Conservation (phyloP, 2,888 invertebrate species). For the Thecocarcelia acutangulata region DNA sequence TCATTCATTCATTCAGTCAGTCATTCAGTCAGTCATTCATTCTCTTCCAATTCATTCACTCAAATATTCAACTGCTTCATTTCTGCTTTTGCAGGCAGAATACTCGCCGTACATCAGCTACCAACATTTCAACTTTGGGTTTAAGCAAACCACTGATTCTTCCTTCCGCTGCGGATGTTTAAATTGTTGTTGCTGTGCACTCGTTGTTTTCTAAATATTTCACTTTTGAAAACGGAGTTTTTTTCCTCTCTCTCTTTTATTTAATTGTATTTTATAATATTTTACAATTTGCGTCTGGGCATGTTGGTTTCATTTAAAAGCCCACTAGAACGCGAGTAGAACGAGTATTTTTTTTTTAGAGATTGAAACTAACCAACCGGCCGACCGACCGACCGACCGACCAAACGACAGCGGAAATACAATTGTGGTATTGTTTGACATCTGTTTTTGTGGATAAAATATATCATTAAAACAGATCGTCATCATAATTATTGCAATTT, state of each 20-base stretch:
- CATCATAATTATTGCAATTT: slow-evolving; percentile 18
- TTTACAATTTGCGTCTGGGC: slow-evolving; percentile 46
- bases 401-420: slow-evolving; percentile 58
- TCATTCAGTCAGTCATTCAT: slow-evolving; percentile 9
- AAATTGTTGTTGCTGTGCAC: slow-evolving; percentile 52
- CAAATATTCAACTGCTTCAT: neutral
- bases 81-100: slow-evolving; percentile 3
- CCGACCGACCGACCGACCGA: no score
- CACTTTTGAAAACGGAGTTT: slow-evolving; percentile 48
- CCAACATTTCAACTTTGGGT: slow-evolving; percentile 63
- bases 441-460: slow-evolving; percentile 57
- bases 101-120: slow-evolving; percentile 32
- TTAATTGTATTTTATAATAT: slow-evolving; percentile 38
- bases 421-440: slow-evolving; percentile 66
- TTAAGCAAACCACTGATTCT: slow-evolving; percentile 69
- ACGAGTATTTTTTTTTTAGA: slow-evolving; percentile 24
- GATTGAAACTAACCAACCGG: slow-evolving; percentile 13
- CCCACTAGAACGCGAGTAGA: slow-evolving; percentile 54
- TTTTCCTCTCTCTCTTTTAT: slow-evolving; percentile 24
- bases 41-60: neutral
- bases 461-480: slow-evolving; percentile 46
- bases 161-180: slow-evolving; percentile 69
- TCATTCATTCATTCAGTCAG: neutral
- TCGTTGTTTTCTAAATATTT: slow-evolving; percentile 45
- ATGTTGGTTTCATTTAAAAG: slow-evolving; percentile 50